phyloP scores from a whole-genome alignment of 53 echinoderm and acorn worm species.

The Echinarachnius parma region DNA sequence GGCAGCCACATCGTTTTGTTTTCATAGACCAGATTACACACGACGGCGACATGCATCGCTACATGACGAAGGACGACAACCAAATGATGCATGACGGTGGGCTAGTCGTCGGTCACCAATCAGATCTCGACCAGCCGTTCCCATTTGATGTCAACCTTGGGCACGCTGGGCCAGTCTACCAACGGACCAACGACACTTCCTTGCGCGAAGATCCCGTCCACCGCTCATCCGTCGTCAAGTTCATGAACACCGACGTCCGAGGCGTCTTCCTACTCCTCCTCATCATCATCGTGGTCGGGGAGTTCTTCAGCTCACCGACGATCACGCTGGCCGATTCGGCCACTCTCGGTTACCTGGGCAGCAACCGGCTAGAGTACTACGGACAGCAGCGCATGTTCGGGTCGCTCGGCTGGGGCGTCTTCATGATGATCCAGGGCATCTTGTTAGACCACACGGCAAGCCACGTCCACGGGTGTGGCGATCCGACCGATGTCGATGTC shows the following conservation, averaged over 20 bases:
- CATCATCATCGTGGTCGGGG: constrained; percentile 82
- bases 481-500: constrained; percentile 25
- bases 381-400: constrained; percentile 97
- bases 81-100: neutral
- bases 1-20: constrained; percentile 7
- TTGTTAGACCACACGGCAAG: constrained; percentile 66
- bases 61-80: neutral
- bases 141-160: no score
- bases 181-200: neutral
- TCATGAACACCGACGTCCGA: constrained; percentile 48
- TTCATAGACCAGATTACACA: constrained; percentile 15
- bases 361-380: constrained; percentile 73
- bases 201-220: neutral
- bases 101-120: constrained; percentile 27
- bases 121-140: constrained; percentile 35
- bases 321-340: constrained; percentile 95
- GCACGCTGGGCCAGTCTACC: no score
- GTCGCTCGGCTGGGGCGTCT: constrained; percentile 85
- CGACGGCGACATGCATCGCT: constrained; percentile 15
- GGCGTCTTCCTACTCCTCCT: constrained; percentile 70
- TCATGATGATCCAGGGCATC: constrained; percentile 82
- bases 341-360: constrained; percentile 87
- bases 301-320: constrained; percentile 95
- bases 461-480: constrained; percentile 55
- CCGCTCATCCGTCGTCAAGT: constrained; percentile 37